These are phyloP conservation scores for Bradypus variegatus DNA, from an alignment of 2,797 vertebrate species.

Conservation along the genomic window DNA sequence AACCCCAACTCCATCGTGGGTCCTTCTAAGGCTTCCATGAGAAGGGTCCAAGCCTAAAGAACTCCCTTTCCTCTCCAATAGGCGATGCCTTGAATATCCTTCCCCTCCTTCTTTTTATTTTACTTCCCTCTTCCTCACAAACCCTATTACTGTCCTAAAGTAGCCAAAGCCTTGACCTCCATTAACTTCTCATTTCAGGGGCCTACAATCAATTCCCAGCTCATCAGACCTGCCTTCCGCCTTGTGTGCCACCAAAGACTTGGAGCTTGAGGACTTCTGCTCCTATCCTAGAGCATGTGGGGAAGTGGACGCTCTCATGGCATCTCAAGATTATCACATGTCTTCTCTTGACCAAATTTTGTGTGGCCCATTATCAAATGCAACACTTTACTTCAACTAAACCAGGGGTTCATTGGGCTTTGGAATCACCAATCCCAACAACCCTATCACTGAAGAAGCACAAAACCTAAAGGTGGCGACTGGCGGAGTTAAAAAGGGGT, in stretches of 20 bases:
- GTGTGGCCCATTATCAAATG: neutral
- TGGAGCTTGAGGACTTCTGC: neutral
- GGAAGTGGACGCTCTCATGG: neutral
- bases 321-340: rapidly evolving
- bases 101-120: neutral
- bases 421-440: neutral
- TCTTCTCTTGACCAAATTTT: neutral
- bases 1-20: neutral
- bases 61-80: rapidly evolving
- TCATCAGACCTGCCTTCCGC: neutral
- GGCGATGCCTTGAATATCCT: neutral
- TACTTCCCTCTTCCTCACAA: neutral
- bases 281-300: rapidly evolving
- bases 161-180: neutral
- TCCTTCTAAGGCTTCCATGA: neutral
- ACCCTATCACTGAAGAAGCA: neutral
- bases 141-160: neutral
- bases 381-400: neutral
- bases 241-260: neutral
- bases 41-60: neutral
- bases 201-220: too few relatives aligned
- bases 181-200: neutral
- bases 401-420: neutral
- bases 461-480: neutral
- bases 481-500: neutral